A percentile compares a stretch with the other conserved stretches of the same genome.
phyloP scores from a whole-genome alignment of 2,888 invertebrate species.

The Synanthedon vespiformis region DNA sequence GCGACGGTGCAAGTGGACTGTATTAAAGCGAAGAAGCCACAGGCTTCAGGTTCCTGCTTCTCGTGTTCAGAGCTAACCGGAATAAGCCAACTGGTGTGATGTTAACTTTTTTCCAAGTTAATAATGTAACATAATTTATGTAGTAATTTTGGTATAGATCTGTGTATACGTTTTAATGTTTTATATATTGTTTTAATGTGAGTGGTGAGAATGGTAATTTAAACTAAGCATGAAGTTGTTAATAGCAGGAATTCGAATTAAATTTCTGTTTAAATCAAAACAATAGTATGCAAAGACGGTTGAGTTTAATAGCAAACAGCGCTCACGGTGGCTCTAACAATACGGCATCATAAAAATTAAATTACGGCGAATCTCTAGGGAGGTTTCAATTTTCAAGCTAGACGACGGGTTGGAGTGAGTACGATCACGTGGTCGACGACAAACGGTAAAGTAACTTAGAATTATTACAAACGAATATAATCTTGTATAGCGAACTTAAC shows the following conservation, averaged over 20 bases:
- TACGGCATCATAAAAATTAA: conserved; percentile 59
- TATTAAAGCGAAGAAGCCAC: no score
- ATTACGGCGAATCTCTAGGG: conserved; percentile 48
- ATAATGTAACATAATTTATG: no score
- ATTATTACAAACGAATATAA: no score
- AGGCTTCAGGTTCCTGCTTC: no score
- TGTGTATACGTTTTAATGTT: no score
- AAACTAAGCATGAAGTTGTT: background rate
- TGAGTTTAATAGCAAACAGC: conserved; percentile 42
- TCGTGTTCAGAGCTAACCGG: no score
- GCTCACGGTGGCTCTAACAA: conserved; percentile 41
- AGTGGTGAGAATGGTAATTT: background rate
- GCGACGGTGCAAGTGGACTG: no score
- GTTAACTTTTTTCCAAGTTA: no score
- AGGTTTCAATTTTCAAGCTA: conserved; percentile 53
- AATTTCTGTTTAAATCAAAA: background rate
- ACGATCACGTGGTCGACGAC: background rate
- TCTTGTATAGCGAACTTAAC: no score
- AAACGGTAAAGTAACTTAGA: background rate
- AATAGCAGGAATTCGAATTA: background rate
- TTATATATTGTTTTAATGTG: no score
- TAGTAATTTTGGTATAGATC: no score
- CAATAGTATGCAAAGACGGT: conserved; percentile 7
- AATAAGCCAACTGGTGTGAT: no score
- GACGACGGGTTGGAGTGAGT: conserved; percentile 18